Base-by-base conservation (phyloP, 2,888 invertebrate species). In the Euplexia lucipara region DNA sequence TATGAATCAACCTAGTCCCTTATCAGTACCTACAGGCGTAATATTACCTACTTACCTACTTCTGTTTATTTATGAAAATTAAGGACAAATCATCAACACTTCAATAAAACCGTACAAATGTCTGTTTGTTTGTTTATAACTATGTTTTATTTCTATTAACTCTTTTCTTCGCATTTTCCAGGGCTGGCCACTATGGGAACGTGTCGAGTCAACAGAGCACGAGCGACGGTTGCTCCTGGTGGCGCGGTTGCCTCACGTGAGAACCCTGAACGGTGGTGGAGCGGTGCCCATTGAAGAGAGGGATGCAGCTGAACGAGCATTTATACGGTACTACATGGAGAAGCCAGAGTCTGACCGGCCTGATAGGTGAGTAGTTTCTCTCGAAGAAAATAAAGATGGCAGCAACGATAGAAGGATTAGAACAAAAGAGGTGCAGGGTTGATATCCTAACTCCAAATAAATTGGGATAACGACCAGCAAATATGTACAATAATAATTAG, bases 261-360 rank as follows among this genome's bases (percentile, higher is more conserved):
- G 96, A 75, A 97, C 97, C 57, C 94, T 99, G 44, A 99, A 99
- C 93, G 99, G 99, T 0, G 99, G 99, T 62, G 98, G 98, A 18
- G 96, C 96, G 14, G 98, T 99, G 79, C 97, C 97, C 37, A 96
- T 96, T 0, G 97, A 98, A 80, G 99, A 99, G 89, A 96, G 99
- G 64, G 98, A 99, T 90, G 98, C 98, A 86, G 98, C 99, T 14
- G 99, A 99, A 90, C 96, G 99, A 68, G 98, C 98, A 75, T 99
- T 99, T 91, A 98, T 99, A 82, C 96, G 99, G 66, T 97, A 98
- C 88, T 99, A 98, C 90, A 98, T 98, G 97, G 98, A 98, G 87
- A 97, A 97, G 84, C 97, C 98, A 1, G 98, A 98, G 91, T 96
- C 97, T 62, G 98, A 98, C 84, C 96, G 97, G 39, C 98, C 98